Conservation (phyloP, 2,888 invertebrate genomes). For the Lydus trimaculatus region DNA sequence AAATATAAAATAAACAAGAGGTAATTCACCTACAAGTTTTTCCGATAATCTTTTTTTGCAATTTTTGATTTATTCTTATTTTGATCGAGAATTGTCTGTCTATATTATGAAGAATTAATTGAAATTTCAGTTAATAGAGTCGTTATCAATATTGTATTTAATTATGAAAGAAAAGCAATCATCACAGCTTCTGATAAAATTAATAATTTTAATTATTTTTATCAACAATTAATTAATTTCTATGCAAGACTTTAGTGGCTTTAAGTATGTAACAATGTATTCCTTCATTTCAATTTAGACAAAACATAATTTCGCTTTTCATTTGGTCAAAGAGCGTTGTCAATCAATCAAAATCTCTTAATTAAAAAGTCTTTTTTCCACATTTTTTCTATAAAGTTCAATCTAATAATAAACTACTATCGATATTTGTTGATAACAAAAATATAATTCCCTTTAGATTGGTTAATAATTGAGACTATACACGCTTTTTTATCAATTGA, state of each 20-base stretch:
- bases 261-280: neutral
- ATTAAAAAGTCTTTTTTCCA: neutral
- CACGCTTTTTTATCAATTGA: neutral
- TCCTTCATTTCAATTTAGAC: neutral
- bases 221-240: neutral
- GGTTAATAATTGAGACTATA: too few species aligned
- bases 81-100: neutral
- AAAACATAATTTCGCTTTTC: neutral
- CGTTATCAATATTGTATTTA: neutral
- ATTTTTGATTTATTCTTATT: too few species aligned
- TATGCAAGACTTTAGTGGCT: neutral
- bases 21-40: neutral
- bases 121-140: neutral
- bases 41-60: neutral
- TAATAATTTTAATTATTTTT: neutral
- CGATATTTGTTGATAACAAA: neutral
- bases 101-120: neutral
- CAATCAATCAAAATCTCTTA: neutral
- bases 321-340: neutral
- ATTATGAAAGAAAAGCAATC: too few species aligned
- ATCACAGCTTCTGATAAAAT: too few species aligned
- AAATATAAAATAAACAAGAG: too few species aligned
- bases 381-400: neutral
- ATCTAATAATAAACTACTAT: neutral
- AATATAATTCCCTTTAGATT: neutral